Evolutionary conservation across 2,113 vertebrate species (phyloP).

Genomic region (Mastomys coucha): DNA sequence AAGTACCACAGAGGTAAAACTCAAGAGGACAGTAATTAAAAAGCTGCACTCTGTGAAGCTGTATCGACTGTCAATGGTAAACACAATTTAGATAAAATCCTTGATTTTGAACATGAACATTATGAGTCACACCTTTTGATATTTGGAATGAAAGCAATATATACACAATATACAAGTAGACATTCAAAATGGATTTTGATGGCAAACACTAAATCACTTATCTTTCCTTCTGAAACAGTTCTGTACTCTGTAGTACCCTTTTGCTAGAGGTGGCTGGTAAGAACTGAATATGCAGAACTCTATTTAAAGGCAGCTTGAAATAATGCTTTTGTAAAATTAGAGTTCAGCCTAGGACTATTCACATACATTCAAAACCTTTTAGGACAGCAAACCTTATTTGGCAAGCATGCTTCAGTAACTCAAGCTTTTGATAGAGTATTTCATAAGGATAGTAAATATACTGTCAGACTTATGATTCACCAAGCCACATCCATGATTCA

Average conservation of each 20-base stretch:
- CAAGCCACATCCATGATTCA: too few species aligned
- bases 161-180: background rate
- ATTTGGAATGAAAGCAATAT: background rate
- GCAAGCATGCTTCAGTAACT: background rate
- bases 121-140: background rate
- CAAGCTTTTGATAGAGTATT: conserved; percentile 13
- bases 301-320: background rate
- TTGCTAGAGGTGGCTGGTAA: background rate
- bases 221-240: conserved; percentile 8
- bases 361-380: background rate
- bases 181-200: background rate
- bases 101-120: conserved; percentile 1
- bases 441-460: background rate
- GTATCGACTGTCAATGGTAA: background rate
- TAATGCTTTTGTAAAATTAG: conserved; percentile 16
- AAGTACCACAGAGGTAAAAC: background rate
- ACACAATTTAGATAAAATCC: background rate
- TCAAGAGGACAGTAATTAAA: background rate
- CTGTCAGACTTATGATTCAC: conserved; percentile 11
- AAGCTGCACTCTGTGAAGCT: background rate
- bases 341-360: conserved; percentile 8
- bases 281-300: background rate
- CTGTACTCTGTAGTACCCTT: background rate
- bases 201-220: background rate
- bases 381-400: background rate